A percentile compares a stretch with the other conserved stretches of the same genome.
Evolutionary conservation across 2,888 invertebrate species (phyloP).

Genomic region (Aricia artaxerxes): DNA sequence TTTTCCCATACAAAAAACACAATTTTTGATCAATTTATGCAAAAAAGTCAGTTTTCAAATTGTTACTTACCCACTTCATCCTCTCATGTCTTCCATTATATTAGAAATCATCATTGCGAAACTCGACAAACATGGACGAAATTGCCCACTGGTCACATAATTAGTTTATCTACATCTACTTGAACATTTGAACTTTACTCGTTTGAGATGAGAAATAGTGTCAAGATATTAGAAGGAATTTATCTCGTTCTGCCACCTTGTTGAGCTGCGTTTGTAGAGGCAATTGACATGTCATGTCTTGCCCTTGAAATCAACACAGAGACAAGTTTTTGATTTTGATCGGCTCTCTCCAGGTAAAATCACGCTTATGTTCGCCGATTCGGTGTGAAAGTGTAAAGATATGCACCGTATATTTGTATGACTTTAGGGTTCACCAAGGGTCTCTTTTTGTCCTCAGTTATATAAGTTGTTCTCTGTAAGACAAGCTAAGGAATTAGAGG

Average conservation of each 20-base stretch:
- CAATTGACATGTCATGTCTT: neutral
- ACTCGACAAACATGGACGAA: constrained; percentile 11
- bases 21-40: no score
- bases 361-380: neutral
- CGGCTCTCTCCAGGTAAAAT: neutral
- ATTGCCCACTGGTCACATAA: neutral
- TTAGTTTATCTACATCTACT: neutral
- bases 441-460: neutral
- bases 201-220: neutral
- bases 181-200: neutral
- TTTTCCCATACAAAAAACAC: no score
- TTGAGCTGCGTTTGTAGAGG: neutral
- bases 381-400: no score
- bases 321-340: neutral
- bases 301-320: neutral
- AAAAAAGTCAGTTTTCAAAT: no score
- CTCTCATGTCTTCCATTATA: no score
- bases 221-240: neutral
- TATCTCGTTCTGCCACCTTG: neutral
- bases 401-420: neutral
- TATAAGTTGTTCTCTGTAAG: neutral
- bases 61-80: no score
- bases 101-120: neutral
- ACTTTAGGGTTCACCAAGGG: neutral
- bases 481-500: neutral